Evolutionary conservation across 2,113 vertebrate species (phyloP), one percentile per base, ranked within the genome.

Genomic region (Clupea harengus): DNA sequence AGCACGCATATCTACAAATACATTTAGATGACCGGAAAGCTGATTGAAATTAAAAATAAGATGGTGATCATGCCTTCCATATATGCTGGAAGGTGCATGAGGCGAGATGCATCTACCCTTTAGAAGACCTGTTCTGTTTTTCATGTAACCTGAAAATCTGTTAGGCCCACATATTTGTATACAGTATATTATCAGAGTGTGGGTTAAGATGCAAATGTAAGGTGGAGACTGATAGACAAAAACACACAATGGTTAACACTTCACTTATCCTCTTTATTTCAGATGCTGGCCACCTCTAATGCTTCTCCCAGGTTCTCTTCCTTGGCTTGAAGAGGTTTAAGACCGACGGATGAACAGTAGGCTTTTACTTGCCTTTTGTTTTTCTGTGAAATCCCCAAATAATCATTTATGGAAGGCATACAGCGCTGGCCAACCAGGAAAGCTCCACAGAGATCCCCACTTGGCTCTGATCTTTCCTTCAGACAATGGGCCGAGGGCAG

Each of bases 401-500:
- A 75, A 75, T 75, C 25, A 32, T 32, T 75, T n/a, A n/a, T 4
- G 67, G 28, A 39, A 75, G 67, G 67, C 67, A 75, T 15, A 11
- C 0, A 75, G 28, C 39, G 25, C 28, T 75, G 72, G 72, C 32
- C 28, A 78, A 15, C n/a, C 39, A 32, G 32, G 25, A 5, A 39
- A 17, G 32, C 72, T 78, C 28, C 72, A 78, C 10, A 78, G 72
- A 44, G 9, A 32, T 39, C 15, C 72, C 39, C 17, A 11, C 2
- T 78, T 78, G 72, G 28, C 72, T 78, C 28, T 32, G 72, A 78
- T 78, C 28, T 78, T 78, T 78, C 20, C 72, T 32, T 39, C n/a
- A 67, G n/a, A 67, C 25, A 78, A 15, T 78, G 72, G 72, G 4
- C 20, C 39, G 72, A 32, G 72, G 25, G 28, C 22, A 32, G 39